Evolutionary conservation across 2,797 vertebrate species (phyloP).

Genomic region (Rhinoraja longicauda): DNA sequence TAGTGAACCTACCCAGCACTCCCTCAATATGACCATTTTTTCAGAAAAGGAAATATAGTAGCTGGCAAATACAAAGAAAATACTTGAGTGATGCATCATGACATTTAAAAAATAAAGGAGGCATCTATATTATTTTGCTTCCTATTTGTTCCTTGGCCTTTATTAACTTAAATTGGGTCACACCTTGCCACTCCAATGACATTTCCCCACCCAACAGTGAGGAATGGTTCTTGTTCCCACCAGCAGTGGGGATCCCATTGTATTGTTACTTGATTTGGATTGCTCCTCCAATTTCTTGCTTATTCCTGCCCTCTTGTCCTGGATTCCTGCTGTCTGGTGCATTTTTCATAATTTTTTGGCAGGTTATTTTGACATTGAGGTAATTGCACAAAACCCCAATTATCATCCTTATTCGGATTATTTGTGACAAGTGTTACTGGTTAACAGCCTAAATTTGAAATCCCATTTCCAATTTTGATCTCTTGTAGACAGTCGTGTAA

Average conservation of each 20-base stretch:
- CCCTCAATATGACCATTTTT: neutral
- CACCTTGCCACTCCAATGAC: neutral
- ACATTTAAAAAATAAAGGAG: neutral
- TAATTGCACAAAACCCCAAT: neutral
- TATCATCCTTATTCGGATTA: too few species aligned
- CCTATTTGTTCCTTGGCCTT: neutral
- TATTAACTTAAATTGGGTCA: neutral
- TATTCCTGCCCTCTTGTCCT: neutral
- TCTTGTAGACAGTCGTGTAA: neutral
- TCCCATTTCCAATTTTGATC: neutral
- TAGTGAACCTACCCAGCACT: too few species aligned
- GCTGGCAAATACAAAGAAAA: neutral
- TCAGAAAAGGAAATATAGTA: neutral
- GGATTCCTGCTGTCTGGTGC: neutral
- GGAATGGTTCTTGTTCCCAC: neutral
- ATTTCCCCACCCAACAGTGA: neutral
- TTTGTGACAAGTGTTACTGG: neutral
- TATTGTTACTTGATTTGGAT: neutral
- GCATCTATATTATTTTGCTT: neutral
- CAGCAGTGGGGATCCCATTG: neutral
- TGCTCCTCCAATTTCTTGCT: neutral
- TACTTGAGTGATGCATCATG: neutral
- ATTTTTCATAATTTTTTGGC: neutral
- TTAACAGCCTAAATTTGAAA: neutral
- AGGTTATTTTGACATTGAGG: neutral